These are phyloP conservation scores for Lycorma delicatula DNA, from an alignment of 1,140 invertebrate species.

Conservation along the genomic window DNA sequence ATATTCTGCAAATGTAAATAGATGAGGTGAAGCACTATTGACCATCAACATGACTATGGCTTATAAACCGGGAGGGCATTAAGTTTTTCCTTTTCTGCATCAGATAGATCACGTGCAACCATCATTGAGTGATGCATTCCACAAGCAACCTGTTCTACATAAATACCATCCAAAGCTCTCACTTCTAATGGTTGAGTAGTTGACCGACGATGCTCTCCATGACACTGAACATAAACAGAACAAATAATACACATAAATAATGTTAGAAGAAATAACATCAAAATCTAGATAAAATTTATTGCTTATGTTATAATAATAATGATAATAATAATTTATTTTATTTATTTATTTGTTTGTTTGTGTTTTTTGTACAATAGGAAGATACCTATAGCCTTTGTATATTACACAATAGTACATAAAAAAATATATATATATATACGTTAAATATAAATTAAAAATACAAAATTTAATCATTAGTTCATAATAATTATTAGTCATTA, in stretches of 20 bases:
- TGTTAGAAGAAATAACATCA: neutral
- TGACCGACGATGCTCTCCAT: constrained; percentile 81
- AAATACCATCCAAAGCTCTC: constrained; percentile 67
- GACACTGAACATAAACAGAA: constrained; percentile 48
- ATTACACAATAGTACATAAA: too few relatives aligned
- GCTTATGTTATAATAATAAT: neutral
- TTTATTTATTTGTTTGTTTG: too few relatives aligned
- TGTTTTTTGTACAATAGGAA: too few relatives aligned
- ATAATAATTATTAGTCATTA: too few relatives aligned
- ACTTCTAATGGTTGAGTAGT: constrained; percentile 84
- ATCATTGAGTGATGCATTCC: constrained; percentile 76
- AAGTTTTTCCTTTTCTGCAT: constrained; percentile 54
- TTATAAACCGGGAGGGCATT: constrained; percentile 49
- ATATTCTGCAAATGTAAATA: too few relatives aligned
- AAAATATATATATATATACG: too few relatives aligned
- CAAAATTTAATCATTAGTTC: too few relatives aligned
- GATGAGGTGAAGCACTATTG: too few relatives aligned
- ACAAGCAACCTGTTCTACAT: constrained; percentile 71
- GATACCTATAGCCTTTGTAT: too few relatives aligned
- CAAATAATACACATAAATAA: neutral
- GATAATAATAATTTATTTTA: neutral
- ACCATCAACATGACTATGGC: too few relatives aligned
- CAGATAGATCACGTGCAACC: constrained; percentile 53
- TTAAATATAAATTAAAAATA: too few relatives aligned
- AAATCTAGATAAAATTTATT: neutral